These are phyloP conservation scores for Neodontobutis hainanensis DNA, from an alignment of 2,113 vertebrate species.

Conservation along the genomic window DNA sequence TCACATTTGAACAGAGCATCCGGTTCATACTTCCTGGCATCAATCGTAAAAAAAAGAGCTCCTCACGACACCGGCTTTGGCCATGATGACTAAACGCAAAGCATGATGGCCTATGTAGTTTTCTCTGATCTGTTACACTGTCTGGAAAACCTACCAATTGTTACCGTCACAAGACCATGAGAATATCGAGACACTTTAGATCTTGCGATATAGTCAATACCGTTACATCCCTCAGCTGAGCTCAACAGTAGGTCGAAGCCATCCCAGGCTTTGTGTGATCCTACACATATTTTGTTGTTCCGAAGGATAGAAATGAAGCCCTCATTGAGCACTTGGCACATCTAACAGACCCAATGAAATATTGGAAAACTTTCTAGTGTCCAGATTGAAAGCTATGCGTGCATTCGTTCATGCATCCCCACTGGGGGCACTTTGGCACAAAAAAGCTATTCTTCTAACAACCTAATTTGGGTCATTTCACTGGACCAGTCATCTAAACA, in stretches of 20 bases:
- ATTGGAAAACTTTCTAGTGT: conserved; percentile 62
- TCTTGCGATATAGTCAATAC: too few relatives aligned
- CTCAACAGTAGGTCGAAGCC: conserved; percentile 16
- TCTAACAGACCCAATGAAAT: conserved; percentile 69
- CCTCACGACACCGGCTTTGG: too few relatives aligned
- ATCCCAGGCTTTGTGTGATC: conserved; percentile 39
- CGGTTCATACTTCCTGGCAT: too few relatives aligned
- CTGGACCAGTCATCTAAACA: conserved; percentile 66
- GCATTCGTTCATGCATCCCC: conserved; percentile 46
- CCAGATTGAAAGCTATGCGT: conserved; percentile 62
- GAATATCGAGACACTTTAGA: too few relatives aligned
- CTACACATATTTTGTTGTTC: conserved; percentile 42
- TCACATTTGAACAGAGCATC: too few relatives aligned
- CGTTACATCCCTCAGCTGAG: not conserved
- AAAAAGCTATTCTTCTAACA: conserved; percentile 65
- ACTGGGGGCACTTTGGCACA: conserved; percentile 62
- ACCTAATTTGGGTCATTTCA: conserved; percentile 70
- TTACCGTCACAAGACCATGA: too few relatives aligned
- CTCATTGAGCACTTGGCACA: conserved; percentile 49
- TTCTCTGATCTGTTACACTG: too few relatives aligned
- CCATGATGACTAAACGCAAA: too few relatives aligned
- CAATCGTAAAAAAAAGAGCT: too few relatives aligned
- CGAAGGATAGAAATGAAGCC: conserved; percentile 33
- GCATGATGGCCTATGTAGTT: too few relatives aligned
- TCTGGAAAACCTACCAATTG: too few relatives aligned